A percentile compares a stretch with the other conserved stretches of the same genome.
These are phyloP conservation scores for Scortum barcoo DNA, from an alignment of 2,113 vertebrate genomes.

Conservation along the genomic window DNA sequence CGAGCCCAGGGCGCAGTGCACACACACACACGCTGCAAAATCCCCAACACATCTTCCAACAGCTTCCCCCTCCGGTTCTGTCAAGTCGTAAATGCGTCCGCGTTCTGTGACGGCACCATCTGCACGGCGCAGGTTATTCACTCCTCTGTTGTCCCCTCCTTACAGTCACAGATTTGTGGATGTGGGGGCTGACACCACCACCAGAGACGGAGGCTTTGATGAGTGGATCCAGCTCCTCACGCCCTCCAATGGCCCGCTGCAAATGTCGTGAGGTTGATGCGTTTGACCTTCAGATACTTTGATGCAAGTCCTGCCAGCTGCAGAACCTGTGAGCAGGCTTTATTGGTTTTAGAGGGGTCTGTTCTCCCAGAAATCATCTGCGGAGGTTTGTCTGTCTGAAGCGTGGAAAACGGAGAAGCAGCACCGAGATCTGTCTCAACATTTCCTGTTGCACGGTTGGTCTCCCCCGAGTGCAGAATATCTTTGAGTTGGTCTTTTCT, in stretches of 20 bases:
- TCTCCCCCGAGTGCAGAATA: too few species aligned
- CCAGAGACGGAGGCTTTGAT: slow-evolving; percentile 42
- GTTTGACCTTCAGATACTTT: slow-evolving; percentile 63
- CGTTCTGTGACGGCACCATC: background rate
- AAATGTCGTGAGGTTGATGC: slow-evolving; percentile 42
- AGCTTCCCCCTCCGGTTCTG: background rate
- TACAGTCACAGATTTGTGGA: slow-evolving; percentile 49
- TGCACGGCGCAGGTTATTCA: slow-evolving; percentile 21
- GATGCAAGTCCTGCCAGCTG: slow-evolving; percentile 48
- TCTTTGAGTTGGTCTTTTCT: too few species aligned
- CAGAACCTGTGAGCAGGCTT: slow-evolving; percentile 19
- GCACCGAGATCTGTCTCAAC: background rate
- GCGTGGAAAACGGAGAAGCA: background rate
- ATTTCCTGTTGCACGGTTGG: background rate
- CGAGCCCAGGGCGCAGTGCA: background rate
- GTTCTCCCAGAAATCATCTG: background rate
- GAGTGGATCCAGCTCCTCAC: slow-evolving; percentile 39
- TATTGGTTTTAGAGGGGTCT: slow-evolving; percentile 11
- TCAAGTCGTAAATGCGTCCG: slow-evolving; percentile 13
- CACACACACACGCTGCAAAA: background rate
- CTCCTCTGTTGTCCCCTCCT: background rate
- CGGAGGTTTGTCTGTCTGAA: background rate
- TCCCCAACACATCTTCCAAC: background rate
- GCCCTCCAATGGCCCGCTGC: slow-evolving; percentile 40
- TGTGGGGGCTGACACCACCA: slow-evolving; percentile 10